phyloP scores from a whole-genome alignment of 2,797 vertebrate genomes.

The Cryptoblepharus egeriae region DNA sequence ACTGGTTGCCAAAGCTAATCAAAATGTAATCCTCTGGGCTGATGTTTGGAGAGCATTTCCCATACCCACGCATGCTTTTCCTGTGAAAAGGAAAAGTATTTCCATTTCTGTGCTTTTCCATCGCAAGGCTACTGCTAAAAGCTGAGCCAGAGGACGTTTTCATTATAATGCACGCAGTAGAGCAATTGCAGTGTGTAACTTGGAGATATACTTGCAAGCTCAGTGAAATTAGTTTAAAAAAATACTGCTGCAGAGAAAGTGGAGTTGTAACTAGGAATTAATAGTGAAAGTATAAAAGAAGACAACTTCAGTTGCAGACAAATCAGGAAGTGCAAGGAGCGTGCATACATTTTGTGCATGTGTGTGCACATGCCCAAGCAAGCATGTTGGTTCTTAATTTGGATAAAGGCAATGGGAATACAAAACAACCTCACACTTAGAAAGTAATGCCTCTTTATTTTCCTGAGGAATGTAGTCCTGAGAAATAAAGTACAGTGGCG shows the following conservation, averaged over 20 bases:
- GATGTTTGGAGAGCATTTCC: not conserved
- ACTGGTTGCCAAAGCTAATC: not conserved
- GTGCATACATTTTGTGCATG: not conserved
- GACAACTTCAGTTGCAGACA: not conserved
- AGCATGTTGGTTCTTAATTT: slow-evolving; percentile 45
- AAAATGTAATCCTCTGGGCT: not conserved
- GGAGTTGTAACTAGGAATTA: not conserved
- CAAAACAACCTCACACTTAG: not conserved
- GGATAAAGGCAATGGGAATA: slow-evolving; percentile 5
- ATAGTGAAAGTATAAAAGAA: not conserved
- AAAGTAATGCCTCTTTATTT: too few relatives aligned
- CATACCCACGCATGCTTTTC: too few relatives aligned
- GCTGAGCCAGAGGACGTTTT: not conserved
- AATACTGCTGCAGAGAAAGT: not conserved
- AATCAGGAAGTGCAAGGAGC: not conserved
- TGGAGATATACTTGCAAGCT: not conserved
- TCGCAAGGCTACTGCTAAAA: not conserved
- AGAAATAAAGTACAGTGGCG: too few relatives aligned
- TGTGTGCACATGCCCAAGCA: too few relatives aligned
- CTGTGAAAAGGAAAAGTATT: too few relatives aligned
- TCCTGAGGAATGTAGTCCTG: too few relatives aligned
- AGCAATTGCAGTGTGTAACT: not conserved
- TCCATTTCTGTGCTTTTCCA: too few relatives aligned
- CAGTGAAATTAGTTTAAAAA: not conserved
- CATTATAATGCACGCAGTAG: slow-evolving; percentile 10